Percentiles rank a stretch among this genome's conserved stretches.
Conservation (phyloP, 2,113 vertebrate genomes). For the Caracal caracal region DNA sequence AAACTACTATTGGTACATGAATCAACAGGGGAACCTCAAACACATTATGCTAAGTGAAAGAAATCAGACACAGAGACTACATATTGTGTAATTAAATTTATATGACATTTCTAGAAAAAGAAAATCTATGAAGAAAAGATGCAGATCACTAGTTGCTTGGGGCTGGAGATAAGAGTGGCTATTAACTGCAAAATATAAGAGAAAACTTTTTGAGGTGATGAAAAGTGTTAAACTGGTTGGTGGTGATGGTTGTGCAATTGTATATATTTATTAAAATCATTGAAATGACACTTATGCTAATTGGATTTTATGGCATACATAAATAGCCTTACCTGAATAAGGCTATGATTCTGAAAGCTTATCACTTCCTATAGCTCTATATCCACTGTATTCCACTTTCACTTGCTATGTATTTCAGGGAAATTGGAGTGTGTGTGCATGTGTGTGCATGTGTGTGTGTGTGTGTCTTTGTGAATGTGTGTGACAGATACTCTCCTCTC, state of each 20-base stretch:
- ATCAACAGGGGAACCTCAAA: not conserved
- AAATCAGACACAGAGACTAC: not conserved
- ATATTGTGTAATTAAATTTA: not conserved
- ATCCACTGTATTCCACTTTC: not conserved
- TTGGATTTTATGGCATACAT: not conserved
- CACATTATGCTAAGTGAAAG: not conserved
- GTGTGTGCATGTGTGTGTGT: not conserved
- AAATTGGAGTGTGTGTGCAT: not conserved
- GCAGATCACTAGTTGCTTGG: not conserved
- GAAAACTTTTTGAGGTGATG: not conserved
- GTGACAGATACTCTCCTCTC: not conserved
- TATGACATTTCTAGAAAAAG: conserved; percentile 1
- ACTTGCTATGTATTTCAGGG: not conserved
- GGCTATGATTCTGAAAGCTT: not conserved
- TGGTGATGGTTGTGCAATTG: not conserved
- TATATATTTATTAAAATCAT: not conserved
- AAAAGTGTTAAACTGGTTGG: not conserved
- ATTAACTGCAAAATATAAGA: not conserved
- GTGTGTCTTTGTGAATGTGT: not conserved
- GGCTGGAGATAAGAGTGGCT: not conserved
- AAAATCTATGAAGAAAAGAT: not conserved
- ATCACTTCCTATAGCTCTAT: not conserved
- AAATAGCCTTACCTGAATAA: not conserved
- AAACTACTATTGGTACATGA: not conserved
- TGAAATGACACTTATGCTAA: not conserved